Evolutionary conservation across 2,888 invertebrate genomes (phyloP).

Genomic region (Smittia aterrima): DNA sequence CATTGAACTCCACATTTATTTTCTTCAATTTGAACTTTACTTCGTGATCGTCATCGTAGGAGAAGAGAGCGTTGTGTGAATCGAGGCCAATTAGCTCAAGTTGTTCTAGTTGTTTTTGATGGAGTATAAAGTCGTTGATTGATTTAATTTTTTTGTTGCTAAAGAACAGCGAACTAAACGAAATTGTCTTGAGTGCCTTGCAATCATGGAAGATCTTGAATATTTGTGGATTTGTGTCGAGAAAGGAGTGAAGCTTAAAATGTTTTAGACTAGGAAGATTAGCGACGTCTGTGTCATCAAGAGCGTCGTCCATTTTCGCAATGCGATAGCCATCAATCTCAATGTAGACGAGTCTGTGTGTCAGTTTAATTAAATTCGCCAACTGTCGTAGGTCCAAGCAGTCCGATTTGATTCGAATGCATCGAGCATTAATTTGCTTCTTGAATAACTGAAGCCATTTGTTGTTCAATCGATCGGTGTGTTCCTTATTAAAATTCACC

Average conservation of each 20-base stretch:
- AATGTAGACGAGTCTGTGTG: slow-evolving; percentile 23
- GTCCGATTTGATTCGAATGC: slow-evolving; percentile 23
- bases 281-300: slow-evolving; percentile 23
- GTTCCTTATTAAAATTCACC: slow-evolving; percentile 30
- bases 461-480: slow-evolving; percentile 31
- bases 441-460: slow-evolving; percentile 36
- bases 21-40: slow-evolving; percentile 26
- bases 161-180: slow-evolving; percentile 23
- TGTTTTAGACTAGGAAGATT: slow-evolving; percentile 24
- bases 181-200: slow-evolving; percentile 24
- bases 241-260: slow-evolving; percentile 30
- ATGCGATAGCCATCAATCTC: slow-evolving; percentile 34
- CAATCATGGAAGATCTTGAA: slow-evolving; percentile 30
- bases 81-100: slow-evolving; percentile 35
- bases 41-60: not conserved
- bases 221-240: slow-evolving; percentile 27
- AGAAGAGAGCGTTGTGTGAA: slow-evolving; percentile 27
- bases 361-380: slow-evolving; percentile 23
- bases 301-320: slow-evolving; percentile 6
- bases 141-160: slow-evolving; percentile 36
- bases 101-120: slow-evolving; percentile 32
- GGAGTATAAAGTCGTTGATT: slow-evolving; percentile 35
- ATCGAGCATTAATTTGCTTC: slow-evolving; percentile 31
- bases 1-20: slow-evolving; percentile 34
- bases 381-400: slow-evolving; percentile 34